phyloP scores from a whole-genome alignment of 1,140 invertebrate species.

The Venustaconcha ellipsiformis region DNA sequence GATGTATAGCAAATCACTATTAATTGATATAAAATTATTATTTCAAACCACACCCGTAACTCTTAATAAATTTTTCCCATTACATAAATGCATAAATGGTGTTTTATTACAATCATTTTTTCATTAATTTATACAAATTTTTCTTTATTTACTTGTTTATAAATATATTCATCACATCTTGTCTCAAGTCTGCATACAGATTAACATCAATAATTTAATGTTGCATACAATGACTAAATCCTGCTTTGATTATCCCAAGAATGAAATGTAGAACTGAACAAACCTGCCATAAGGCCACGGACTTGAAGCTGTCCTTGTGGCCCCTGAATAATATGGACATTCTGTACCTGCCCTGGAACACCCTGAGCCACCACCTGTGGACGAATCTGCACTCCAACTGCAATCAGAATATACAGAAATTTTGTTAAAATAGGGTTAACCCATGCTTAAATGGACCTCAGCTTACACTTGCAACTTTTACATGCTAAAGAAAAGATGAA shows the following conservation, averaged over 20 bases:
- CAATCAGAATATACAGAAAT: neutral
- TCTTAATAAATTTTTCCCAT: too few relatives aligned
- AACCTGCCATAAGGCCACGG: constrained; percentile 85
- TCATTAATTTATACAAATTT: too few relatives aligned
- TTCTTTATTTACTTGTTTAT: too few relatives aligned
- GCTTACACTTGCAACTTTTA: neutral
- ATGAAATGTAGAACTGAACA: constrained; percentile 2
- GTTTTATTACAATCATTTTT: too few relatives aligned
- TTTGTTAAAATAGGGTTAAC: neutral
- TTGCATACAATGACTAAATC: constrained; percentile 1
- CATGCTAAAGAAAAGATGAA: neutral
- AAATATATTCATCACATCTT: too few relatives aligned
- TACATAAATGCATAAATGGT: too few relatives aligned
- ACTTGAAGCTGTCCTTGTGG: constrained; percentile 93
- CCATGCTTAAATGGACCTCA: neutral
- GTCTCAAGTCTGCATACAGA: too few relatives aligned
- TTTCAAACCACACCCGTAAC: too few relatives aligned
- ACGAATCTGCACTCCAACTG: constrained; percentile 39
- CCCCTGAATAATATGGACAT: constrained; percentile 90
- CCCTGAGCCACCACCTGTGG: constrained; percentile 37
- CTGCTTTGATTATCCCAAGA: neutral
- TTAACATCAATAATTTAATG: neutral
- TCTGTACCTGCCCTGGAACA: constrained; percentile 53
- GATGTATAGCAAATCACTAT: too few relatives aligned
- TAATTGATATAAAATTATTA: too few relatives aligned